These are phyloP conservation scores for Homarus gammarus DNA, from an alignment of 2,888 invertebrate species.

Conservation along the genomic window DNA sequence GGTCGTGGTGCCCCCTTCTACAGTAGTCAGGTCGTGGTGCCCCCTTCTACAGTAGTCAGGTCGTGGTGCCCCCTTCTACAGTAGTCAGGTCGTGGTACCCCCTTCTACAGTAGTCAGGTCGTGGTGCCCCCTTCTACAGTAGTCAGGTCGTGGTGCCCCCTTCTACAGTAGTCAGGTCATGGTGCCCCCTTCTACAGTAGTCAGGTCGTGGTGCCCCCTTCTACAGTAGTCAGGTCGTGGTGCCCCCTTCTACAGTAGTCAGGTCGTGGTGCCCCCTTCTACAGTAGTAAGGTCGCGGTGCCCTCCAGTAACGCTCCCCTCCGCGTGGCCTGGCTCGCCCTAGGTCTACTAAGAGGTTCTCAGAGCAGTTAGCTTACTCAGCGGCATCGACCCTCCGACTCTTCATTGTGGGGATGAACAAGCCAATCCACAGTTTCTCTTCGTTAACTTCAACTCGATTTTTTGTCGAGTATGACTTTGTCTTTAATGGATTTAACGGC, in stretches of 20 bases:
- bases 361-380: slow-evolving; percentile 49
- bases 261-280: neutral
- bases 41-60: too few species aligned
- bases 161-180: neutral
- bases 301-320: neutral
- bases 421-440: slow-evolving; percentile 58
- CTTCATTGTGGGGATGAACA: slow-evolving; percentile 56
- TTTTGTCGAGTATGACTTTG: slow-evolving; percentile 41
- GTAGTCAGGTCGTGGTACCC: too few species aligned
- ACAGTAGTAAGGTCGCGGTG: too few species aligned
- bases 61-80: too few species aligned
- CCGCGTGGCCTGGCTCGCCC: slow-evolving; percentile 10
- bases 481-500: slow-evolving; percentile 43
- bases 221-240: too few species aligned
- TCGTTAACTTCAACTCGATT: slow-evolving; percentile 61
- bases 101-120: too few species aligned
- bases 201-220: neutral
- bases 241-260: neutral
- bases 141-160: neutral
- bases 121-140: too few species aligned
- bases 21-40: too few species aligned
- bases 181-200: too few species aligned
- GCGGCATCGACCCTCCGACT: slow-evolving; percentile 60
- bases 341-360: slow-evolving; percentile 58
- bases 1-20: too few species aligned